Base-by-base conservation (phyloP, 2,888 invertebrate genomes). In the Callosobruchus maculatus region DNA sequence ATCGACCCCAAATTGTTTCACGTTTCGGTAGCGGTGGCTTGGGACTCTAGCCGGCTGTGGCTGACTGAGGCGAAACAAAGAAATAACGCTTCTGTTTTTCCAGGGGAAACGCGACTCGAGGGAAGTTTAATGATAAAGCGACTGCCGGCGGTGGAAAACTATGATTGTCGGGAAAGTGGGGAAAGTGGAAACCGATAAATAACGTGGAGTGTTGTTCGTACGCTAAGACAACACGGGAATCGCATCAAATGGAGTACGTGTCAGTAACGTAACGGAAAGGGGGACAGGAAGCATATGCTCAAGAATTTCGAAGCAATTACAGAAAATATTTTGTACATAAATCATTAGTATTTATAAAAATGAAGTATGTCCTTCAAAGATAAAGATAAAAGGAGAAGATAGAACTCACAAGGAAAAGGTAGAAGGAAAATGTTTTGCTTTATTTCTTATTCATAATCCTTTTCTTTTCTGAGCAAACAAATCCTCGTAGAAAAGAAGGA, bases 101-200 rank as follows among this genome's bases (percentile, higher is more conserved):
- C 71, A 74, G 75, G 77, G 74, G 76, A 77, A 79, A 80, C 49
- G 77, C 77, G 79, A 81, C 80, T 82, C 74, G 81, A 84, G 84
- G 85, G 84, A 82, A 84, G 84, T 82, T 84, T 84, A 84, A 84
- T 83, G 84, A 84, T 85, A 84, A 84, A 85, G 82, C 81, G 78
- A 49, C 49, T 49, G 30, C 81, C 81, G 81, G 82, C 82, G 83
- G 84, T 83, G 83, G 85, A 84, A 84, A 84, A 84, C 84, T 85
- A 85, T 85, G 85, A 85, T 84, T 83, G 85, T 83, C 84, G 84
- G 83, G 83, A 85, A 85, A 85, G 83, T 84, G 84, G 84, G 83
- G 85, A 84, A 84, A 84, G 80, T 74, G 75, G 78, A 78, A 82
- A 81, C 82, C 81, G 77, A 85, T 86, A 86, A 86, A 86, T 86